Evolutionary conservation across 2,113 vertebrate genomes (phyloP), one percentile per base, ranked within the genome.

Genomic region (Ploceus nigricollis): DNA sequence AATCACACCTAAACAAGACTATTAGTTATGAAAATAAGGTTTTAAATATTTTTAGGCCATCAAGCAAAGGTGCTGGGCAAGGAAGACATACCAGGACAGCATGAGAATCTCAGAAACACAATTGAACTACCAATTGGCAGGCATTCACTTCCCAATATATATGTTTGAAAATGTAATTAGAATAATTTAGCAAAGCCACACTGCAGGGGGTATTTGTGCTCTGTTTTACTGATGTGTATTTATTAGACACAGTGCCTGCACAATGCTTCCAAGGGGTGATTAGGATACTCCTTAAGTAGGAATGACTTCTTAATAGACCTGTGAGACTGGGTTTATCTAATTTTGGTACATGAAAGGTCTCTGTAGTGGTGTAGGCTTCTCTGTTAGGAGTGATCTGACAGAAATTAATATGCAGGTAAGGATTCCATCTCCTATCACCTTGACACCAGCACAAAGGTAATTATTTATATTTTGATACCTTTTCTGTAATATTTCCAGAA

Each of bases 151-250:
- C 10, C 31, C 23, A 64, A 54, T 61, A 54, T 33, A 40, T 53
- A 58, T 70, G 20, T 66, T 90, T 89, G 54, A 50, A 95, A 92
- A 90, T 73, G 8, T 33, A 90, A 81, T 92, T 92, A 89, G 86
- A 90, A 66, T 83, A 83, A 83, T 73, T 78, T 47, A 66, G 28
- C 27, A 70, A 77, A 80, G 70, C 30, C 61, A 30, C 35, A 51
- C 72, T 92, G 37, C 6, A 31, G 86, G 60, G 64, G 66, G 13
- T 63, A 73, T 58, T 93, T 90, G 25, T 77, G 14, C 24, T 92
- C 31, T 42, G 16, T 45, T 63, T 19, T 73, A 39, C 39, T 63
- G 80, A 64, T 72, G 42, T 47, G 28, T 83, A 66, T 70, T 92
- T 86, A 70, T 90, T 58, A 92, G 72, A 57, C 13, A 47, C 4